A percentile compares a stretch with the other conserved stretches of the same genome.
These are phyloP conservation scores for Leptinotarsa haldemani DNA, from an alignment of 2,888 invertebrate species.

Conservation along the genomic window DNA sequence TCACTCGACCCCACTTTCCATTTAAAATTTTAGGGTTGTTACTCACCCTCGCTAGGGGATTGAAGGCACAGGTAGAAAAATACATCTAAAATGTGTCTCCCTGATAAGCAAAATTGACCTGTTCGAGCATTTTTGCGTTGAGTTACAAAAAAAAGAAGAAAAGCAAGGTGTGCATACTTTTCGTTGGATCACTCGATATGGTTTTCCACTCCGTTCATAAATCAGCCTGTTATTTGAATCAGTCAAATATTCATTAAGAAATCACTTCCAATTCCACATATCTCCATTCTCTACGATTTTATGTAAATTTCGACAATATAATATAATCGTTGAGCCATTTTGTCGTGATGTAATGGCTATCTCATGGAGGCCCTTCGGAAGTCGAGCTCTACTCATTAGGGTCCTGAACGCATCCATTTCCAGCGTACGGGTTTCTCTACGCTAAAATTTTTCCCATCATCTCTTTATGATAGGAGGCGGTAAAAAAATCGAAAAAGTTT, in stretches of 20 bases:
- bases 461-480: conserved; percentile 16
- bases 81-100: too few relatives aligned
- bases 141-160: too few relatives aligned
- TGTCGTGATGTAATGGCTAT: conserved; percentile 12
- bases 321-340: conserved; percentile 2
- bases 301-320: conserved; percentile 7
- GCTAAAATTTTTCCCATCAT: conserved; percentile 4
- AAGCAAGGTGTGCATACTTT: too few relatives aligned
- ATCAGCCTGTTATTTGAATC: too few relatives aligned
- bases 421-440: neutral
- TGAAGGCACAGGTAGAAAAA: too few relatives aligned
- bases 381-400: conserved; percentile 13
- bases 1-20: too few relatives aligned
- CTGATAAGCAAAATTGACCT: too few relatives aligned
- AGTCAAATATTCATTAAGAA: neutral
- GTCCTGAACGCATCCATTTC: neutral
- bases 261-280: neutral
- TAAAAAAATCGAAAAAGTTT: conserved; percentile 4
- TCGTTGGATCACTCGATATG: too few relatives aligned
- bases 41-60: too few relatives aligned
- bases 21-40: too few relatives aligned
- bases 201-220: too few relatives aligned
- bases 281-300: neutral
- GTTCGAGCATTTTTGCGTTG: too few relatives aligned
- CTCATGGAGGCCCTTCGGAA: neutral